A percentile compares a stretch with the other conserved stretches of the same genome.
Conservation (phyloP, 2,797 vertebrate species). For the Simalia tracyae region DNA sequence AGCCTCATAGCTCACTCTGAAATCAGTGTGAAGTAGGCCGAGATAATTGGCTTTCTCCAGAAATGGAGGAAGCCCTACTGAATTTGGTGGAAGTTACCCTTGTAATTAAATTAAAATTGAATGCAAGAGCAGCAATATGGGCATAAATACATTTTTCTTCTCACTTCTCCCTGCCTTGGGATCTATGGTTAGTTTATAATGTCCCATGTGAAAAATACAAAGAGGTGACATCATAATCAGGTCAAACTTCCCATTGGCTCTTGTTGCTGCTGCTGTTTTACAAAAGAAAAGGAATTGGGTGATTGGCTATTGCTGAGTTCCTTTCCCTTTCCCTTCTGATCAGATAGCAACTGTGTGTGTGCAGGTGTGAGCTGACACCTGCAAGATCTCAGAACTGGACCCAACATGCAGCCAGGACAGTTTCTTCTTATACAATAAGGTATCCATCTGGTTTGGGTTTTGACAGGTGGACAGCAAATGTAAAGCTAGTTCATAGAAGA, state of each 20-base stretch:
- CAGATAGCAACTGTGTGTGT: slow-evolving; percentile 18
- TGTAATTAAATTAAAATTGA: neutral
- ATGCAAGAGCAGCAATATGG: neutral
- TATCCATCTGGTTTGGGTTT: neutral
- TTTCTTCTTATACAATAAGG: slow-evolving; percentile 21
- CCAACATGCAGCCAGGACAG: slow-evolving; percentile 28
- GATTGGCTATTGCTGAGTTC: neutral
- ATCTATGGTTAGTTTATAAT: neutral
- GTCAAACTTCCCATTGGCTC: slow-evolving; percentile 26
- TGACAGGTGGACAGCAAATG: too few species aligned
- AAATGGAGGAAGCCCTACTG: neutral
- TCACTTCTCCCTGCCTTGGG: neutral
- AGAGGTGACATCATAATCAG: slow-evolving; percentile 38
- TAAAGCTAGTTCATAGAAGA: neutral
- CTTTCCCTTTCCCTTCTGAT: neutral
- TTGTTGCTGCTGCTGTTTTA: neutral
- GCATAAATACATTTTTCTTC: neutral
- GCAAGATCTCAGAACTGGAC: slow-evolving; percentile 4
- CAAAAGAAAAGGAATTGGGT: slow-evolving; percentile 1
- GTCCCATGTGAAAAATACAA: slow-evolving; percentile 22
- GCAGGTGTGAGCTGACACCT: slow-evolving; percentile 18
- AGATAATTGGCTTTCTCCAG: neutral
- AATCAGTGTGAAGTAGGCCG: neutral
- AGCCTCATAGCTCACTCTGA: neutral
- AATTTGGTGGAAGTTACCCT: neutral